phyloP scores from a whole-genome alignment of 1,140 invertebrate species.

The Drosophila auraria region DNA sequence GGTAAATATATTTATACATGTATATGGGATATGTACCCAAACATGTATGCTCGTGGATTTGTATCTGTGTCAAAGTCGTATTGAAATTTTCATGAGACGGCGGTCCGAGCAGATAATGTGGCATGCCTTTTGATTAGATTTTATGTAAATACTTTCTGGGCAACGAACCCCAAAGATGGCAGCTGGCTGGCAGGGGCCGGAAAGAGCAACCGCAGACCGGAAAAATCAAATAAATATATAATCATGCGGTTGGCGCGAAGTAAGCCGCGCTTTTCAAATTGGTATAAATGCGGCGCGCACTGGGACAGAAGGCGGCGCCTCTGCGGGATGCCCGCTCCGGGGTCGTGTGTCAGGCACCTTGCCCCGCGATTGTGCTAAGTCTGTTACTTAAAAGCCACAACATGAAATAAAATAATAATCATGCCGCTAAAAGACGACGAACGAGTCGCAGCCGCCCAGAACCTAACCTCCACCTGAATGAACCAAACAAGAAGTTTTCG shows the following conservation, averaged over 20 bases:
- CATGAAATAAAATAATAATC: slow-evolving; percentile 60
- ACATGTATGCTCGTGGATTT: slow-evolving; percentile 51
- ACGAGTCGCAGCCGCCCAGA: slow-evolving; percentile 3
- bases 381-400: slow-evolving; percentile 44
- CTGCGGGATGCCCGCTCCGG: slow-evolving; percentile 4
- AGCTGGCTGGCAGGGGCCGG: not conserved
- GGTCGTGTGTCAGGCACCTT: slow-evolving; percentile 12
- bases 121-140: slow-evolving; percentile 79
- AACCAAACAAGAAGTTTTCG: slow-evolving; percentile 32
- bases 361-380: slow-evolving; percentile 25
- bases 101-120: slow-evolving; percentile 69
- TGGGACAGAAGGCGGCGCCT: slow-evolving; percentile 36
- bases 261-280: slow-evolving; percentile 75
- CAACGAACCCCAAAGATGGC: slow-evolving; percentile 29
- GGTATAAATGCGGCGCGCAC: slow-evolving; percentile 76
- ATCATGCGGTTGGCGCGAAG: slow-evolving; percentile 69
- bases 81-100: slow-evolving; percentile 75
- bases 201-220: slow-evolving; percentile 34
- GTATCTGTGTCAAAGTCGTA: slow-evolving; percentile 58
- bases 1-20: slow-evolving; percentile 7
- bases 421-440: slow-evolving; percentile 49
- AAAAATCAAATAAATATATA: slow-evolving; percentile 81
- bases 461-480: slow-evolving; percentile 11
- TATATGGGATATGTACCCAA: slow-evolving; percentile 1
- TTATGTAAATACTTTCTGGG: slow-evolving; percentile 74